Evolutionary conservation across 1,140 invertebrate species (phyloP), one percentile per base, ranked within the genome.

Genomic region (Mesaphorura yosii): DNA sequence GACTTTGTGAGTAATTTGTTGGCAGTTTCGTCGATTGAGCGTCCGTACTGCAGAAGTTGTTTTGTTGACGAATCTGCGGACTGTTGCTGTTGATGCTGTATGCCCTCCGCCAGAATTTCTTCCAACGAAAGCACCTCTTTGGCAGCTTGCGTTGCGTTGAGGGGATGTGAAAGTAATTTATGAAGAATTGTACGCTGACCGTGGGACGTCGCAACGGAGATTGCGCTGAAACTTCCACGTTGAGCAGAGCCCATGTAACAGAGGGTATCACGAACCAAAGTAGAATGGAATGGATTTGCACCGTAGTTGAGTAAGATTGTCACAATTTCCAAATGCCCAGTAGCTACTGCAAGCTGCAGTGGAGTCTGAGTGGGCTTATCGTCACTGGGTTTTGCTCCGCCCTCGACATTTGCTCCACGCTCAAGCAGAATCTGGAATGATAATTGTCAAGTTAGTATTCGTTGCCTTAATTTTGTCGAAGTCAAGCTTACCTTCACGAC

Each of bases 51-150:
- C n/a, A 14, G 19, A 5, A 38, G 28, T 37, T 40, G 34, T 31
- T 50, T 51, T 14, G 15, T 39, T 12, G 44, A 48, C 34, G 48
- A 27, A 52, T 40, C 34, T 37, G 19, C 27, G 19, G 38, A 20
- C 17, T 49, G 34, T 58, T 66, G 23, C n/a, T n/a, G n/a, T n/a
- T n/a, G n/a, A n/a, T n/a, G n/a, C n/a, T n/a, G n/a, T 68, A 55
- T 74, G 22, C 86, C 86, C 71, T 92, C 88, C 1, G 88, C 88
- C 27, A 92, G 72, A 67, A 90, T 90, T 67, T 92, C 88, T 67
- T 91, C 88, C 42, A 91, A 72, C 0, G 85, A 88, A 14, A 92
- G 72, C 17, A 90, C 83, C 64, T 88, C 84, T 49, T 81, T 76
- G 28, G 78, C 76, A 2, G 72, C 76, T 5, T 81, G 77, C 0